A percentile compares a stretch with the other conserved stretches of the same genome.
These are phyloP conservation scores for Muscicapa adusta DNA, from an alignment of 2,113 vertebrate species.

Conservation along the genomic window DNA sequence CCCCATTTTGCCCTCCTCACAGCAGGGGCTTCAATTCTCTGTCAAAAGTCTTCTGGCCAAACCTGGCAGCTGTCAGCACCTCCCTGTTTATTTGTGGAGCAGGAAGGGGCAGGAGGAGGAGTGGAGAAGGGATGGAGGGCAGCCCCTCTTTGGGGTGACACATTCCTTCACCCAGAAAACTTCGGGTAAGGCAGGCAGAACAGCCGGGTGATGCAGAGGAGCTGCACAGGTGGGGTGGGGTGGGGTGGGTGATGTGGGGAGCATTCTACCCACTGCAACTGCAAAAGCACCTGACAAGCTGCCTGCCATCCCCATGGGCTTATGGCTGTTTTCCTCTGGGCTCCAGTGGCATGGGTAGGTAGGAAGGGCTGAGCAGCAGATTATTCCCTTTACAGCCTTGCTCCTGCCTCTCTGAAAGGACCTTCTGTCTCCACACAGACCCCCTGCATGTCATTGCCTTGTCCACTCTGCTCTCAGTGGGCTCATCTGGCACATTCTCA, in stretches of 20 bases:
- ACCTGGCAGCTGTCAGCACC: conserved; percentile 55
- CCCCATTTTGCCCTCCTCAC: not conserved
- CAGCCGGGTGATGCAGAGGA: rapidly evolving
- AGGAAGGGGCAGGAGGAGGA: not conserved
- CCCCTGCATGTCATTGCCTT: not conserved
- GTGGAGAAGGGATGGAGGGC: not conserved
- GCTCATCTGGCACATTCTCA: not conserved
- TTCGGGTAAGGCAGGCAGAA: rapidly evolving
- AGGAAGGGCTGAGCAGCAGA: not conserved
- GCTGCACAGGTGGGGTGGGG: not conserved
- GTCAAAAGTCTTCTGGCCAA: conserved; percentile 31
- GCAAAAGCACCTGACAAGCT: not conserved
- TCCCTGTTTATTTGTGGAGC: conserved; percentile 60
- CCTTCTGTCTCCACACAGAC: not conserved
- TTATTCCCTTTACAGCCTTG: not conserved
- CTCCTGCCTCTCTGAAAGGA: not conserved
- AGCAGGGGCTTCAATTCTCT: not conserved
- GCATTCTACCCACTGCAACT: not conserved
- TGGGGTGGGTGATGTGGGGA: rapidly evolving
- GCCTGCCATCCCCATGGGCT: not conserved
- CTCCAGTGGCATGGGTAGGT: not conserved
- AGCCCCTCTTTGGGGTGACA: not conserved
- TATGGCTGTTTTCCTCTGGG: not conserved
- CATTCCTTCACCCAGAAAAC: not conserved
- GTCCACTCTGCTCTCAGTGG: not conserved